phyloP scores from a whole-genome alignment of 2,888 invertebrate genomes.

The Tetramorium bicarinatum region DNA sequence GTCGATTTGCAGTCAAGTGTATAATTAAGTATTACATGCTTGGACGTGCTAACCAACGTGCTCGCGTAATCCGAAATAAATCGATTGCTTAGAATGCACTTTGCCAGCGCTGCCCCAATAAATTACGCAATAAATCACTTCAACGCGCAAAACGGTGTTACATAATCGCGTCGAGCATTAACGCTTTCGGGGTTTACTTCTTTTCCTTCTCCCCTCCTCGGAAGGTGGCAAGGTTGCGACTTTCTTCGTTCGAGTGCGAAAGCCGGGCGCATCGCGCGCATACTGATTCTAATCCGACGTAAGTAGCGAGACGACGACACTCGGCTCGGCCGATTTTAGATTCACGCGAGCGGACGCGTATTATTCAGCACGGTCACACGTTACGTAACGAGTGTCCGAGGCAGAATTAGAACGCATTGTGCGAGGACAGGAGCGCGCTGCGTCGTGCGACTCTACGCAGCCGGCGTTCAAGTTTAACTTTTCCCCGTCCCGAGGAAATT shows the following conservation, averaged over 20 bases:
- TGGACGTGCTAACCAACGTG: not conserved
- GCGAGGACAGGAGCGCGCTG: not conserved
- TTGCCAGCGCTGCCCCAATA: slow-evolving; percentile 3
- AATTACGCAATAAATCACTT: slow-evolving; percentile 33
- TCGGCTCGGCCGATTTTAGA: slow-evolving; percentile 54
- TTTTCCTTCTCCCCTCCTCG: not conserved
- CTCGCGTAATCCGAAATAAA: slow-evolving; percentile 29
- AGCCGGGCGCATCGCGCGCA: slow-evolving; percentile 8
- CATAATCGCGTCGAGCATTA: not conserved
- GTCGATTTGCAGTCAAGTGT: slow-evolving; percentile 1
- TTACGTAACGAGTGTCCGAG: slow-evolving; percentile 55
- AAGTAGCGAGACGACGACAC: slow-evolving; percentile 9
- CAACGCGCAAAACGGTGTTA: slow-evolving; percentile 10
- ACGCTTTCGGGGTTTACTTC: not conserved
- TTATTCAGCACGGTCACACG: slow-evolving; percentile 36
- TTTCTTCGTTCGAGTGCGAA: slow-evolving; percentile 23
- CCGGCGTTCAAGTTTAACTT: slow-evolving; percentile 44
- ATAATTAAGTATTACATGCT: slow-evolving; percentile 23
- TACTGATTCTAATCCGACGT: slow-evolving; percentile 32
- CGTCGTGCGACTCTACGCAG: not conserved
- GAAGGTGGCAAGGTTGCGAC: slow-evolving; percentile 27
- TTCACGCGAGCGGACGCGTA: slow-evolving; percentile 40
- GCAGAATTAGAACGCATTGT: slow-evolving; percentile 52
- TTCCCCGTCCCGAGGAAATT: slow-evolving; percentile 12
- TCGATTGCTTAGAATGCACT: slow-evolving; percentile 22